Percentiles rank a stretch among this genome's conserved stretches.
Conservation (phyloP, 92 coral and sea anemone species). For the Bergia sp. region DNA sequence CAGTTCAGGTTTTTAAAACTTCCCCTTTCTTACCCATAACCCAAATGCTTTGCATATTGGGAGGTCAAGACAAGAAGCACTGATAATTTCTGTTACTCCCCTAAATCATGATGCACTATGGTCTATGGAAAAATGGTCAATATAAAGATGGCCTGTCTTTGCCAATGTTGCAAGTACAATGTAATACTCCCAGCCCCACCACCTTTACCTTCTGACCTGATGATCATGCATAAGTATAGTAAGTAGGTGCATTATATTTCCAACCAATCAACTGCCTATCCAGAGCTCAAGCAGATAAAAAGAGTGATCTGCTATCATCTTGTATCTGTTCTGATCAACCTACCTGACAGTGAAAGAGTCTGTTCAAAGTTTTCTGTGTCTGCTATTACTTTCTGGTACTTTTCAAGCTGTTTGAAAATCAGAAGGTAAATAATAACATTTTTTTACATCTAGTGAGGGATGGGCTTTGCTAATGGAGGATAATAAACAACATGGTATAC, state of each 20-base stretch:
- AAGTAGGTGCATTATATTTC: too few species aligned
- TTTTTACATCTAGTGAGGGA: background rate
- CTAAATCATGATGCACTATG: background rate
- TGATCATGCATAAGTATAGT: background rate
- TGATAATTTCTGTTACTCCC: too few species aligned
- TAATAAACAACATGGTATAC: too few species aligned
- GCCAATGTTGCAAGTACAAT: background rate
- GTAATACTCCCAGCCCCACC: background rate
- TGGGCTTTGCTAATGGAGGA: too few species aligned
- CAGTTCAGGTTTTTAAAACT: too few species aligned
- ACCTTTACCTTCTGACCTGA: background rate
- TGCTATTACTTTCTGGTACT: conserved; percentile 78
- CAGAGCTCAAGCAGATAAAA: background rate
- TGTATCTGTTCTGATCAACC: background rate
- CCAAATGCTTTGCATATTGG: too few species aligned
- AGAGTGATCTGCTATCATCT: background rate
- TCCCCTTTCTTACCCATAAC: too few species aligned
- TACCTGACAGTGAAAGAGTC: conserved; percentile 71
- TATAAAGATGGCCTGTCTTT: background rate
- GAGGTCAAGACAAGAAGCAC: too few species aligned
- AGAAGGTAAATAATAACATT: background rate
- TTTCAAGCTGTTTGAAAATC: conserved; percentile 75
- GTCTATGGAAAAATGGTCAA: too few species aligned
- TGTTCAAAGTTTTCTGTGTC: conserved; percentile 84
- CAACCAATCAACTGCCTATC: too few species aligned